Evolutionary conservation across 2,888 invertebrate species (phyloP).

Genomic region (Chironomus riparius): DNA sequence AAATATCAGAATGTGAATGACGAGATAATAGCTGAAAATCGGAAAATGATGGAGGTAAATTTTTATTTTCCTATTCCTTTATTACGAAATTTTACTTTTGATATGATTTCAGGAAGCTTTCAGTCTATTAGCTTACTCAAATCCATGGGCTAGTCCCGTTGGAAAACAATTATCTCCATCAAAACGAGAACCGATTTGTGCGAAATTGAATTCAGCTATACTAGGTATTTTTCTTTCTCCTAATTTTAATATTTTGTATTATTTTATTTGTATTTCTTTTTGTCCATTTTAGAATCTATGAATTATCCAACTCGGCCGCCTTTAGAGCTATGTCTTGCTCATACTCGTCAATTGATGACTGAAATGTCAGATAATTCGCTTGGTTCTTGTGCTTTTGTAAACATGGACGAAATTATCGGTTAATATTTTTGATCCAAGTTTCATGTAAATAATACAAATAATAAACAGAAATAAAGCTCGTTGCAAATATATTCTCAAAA

Average conservation of each 20-base stretch:
- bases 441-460: slow-evolving; percentile 31
- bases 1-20: slow-evolving; percentile 46
- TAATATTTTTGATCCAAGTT: slow-evolving; percentile 28
- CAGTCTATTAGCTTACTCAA: slow-evolving; percentile 93
- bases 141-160: slow-evolving; percentile 95
- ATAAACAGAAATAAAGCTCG: too few species aligned
- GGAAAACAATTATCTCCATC: slow-evolving; percentile 94
- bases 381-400: slow-evolving; percentile 92
- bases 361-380: slow-evolving; percentile 84
- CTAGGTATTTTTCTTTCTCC: slow-evolving; percentile 55
- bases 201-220: slow-evolving; percentile 94
- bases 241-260: too few species aligned
- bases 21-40: slow-evolving; percentile 66
- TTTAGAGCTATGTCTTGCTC: slow-evolving; percentile 83
- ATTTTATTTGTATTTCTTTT: not conserved
- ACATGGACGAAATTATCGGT: slow-evolving; percentile 67
- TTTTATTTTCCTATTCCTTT: not conserved
- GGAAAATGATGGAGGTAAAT: slow-evolving; percentile 82
- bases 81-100: not conserved
- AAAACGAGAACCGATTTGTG: slow-evolving; percentile 89
- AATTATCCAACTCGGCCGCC: slow-evolving; percentile 86
- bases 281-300: slow-evolving; percentile 63
- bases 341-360: slow-evolving; percentile 79
- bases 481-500: too few species aligned
- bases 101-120: slow-evolving; percentile 72